Conservation (phyloP, 2,797 vertebrate genomes). For the Muscicapa striata region DNA sequence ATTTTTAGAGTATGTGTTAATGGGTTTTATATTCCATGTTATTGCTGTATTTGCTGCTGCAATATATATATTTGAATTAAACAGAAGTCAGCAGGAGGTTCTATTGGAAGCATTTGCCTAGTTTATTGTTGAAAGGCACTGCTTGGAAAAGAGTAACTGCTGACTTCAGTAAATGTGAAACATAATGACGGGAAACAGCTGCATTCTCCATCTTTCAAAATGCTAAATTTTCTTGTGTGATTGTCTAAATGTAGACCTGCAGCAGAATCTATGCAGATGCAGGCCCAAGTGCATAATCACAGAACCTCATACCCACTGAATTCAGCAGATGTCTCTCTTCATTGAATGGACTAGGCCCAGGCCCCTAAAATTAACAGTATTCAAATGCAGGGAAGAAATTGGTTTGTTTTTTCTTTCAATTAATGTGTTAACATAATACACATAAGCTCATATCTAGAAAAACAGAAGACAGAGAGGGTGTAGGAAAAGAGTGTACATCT, state of each 20-base stretch:
- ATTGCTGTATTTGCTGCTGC: slow-evolving; percentile 47
- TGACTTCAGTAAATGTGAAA: slow-evolving; percentile 67
- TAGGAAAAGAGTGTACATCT: background rate
- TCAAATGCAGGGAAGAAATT: background rate
- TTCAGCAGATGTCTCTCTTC: slow-evolving; percentile 24
- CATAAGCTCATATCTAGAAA: background rate
- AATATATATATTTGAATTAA: slow-evolving; percentile 65
- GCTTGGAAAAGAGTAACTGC: slow-evolving; percentile 66
- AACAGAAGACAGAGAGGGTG: background rate
- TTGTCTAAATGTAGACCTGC: slow-evolving; percentile 55
- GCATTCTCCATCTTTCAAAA: slow-evolving; percentile 60
- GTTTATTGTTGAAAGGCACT: slow-evolving; percentile 48
- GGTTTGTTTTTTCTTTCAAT: background rate
- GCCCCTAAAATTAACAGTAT: slow-evolving; percentile 14
- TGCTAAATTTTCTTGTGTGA: slow-evolving; percentile 39
- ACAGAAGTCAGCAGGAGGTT: slow-evolving; percentile 60
- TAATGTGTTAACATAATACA: background rate
- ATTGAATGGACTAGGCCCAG: background rate
- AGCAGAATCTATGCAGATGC: slow-evolving; percentile 19
- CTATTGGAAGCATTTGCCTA: slow-evolving; percentile 58
- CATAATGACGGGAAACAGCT: slow-evolving; percentile 66
- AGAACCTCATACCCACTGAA: slow-evolving; percentile 24
- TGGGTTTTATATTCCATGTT: slow-evolving; percentile 25
- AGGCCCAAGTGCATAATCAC: slow-evolving; percentile 47
- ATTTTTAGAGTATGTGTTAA: slow-evolving; percentile 27